Evolutionary conservation across 2,888 invertebrate species (phyloP), one percentile per base, ranked within the genome.

Genomic region (Lasioglossum figueresi): DNA sequence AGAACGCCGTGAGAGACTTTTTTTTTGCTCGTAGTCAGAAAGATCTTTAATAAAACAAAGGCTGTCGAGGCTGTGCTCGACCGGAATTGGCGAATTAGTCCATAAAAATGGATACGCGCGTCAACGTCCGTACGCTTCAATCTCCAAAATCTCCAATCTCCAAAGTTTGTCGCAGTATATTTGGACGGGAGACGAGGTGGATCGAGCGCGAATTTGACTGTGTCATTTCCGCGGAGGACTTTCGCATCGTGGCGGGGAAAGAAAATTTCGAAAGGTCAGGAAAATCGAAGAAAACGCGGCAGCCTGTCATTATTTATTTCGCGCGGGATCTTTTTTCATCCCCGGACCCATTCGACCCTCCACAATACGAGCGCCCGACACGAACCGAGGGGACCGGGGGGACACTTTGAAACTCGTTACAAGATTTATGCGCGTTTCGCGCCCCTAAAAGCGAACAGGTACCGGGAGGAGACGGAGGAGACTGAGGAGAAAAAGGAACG

Each of bases 261-360:
- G 4, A 37, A n/a, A 68, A 34, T 37, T 68, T 68, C 68, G 37
- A 23, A 37, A 68, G 68, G 68, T 68, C 37, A 68, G 68, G 68
- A 37, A 37, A 68, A 68, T 68, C 37, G 68, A 68, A 23, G 68
- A 37, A 68, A 68, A 68, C 81, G 12, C 37, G 68, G 37, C 68
- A 23, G 37, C 68, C 23, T 37, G 68, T 37, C 68, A 68, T 78
- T 82, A 82, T 78, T 82, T 82, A 82, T 82, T 78, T 82, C 82
- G 63, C 43, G 66, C 19, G 48, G 16, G 66, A 48, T 74, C 78
- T 48, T 48, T 71, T 72, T 48, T 74, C 34, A 34, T n/a, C 45
- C 80, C 34, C 43, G 10, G 45, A 31, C 16, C 52, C 31, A 52
- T 72, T 74, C 66, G 52, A 52, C 66, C 75, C 45, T 48, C 14